Base-by-base conservation (phyloP, 2,113 vertebrate species). In the Taxidea taxus region DNA sequence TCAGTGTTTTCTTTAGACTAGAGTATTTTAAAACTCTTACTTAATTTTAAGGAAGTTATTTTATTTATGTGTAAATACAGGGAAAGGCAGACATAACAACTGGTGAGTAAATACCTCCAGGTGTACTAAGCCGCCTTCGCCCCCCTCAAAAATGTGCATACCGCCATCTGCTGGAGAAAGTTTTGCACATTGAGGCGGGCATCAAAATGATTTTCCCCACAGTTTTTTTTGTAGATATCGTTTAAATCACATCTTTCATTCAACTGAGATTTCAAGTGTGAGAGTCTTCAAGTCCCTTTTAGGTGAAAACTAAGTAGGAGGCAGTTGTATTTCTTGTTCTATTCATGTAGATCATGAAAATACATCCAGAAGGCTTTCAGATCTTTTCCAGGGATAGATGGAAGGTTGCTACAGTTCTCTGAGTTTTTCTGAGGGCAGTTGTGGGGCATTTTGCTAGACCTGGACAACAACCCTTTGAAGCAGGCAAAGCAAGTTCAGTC, bases 141-240 rank as follows among this genome's bases (percentile, higher is more conserved):
- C 8, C 14, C 8, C 12, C 23, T 93, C 39, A 29, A 39, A 89
- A 89, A 39, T 62, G 85, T 62, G 2, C 13, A 47, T 66, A 85
- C 91, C 81, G 97, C 96, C 98, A 95, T 81, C 98, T 98, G 92
- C 95, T 97, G 98, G 95, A 29, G 54, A 21, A 27, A 58, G 2
- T 85, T 89, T 66, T 87, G 44, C 75, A 14, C 47, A 23, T 54
- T 58, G 70, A 81, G 21, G 58, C 14, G 27, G 4, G 1, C 14
- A 16, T 88, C 54, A 51, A 51, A 42, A 14, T 72, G 27, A 58
- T n/a, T 96, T 88, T n/a, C 12, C 37, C 10, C 23, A 13, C 51
- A 34, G 13, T 84, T 88, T 88, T 84, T 89, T 23, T 51, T 2
- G 29, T 29, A 14, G 37, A 72, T 70, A 7, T 84, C 68, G 62